Conservation (phyloP, 2,113 vertebrate genomes). For the Ammodytes marinus region DNA sequence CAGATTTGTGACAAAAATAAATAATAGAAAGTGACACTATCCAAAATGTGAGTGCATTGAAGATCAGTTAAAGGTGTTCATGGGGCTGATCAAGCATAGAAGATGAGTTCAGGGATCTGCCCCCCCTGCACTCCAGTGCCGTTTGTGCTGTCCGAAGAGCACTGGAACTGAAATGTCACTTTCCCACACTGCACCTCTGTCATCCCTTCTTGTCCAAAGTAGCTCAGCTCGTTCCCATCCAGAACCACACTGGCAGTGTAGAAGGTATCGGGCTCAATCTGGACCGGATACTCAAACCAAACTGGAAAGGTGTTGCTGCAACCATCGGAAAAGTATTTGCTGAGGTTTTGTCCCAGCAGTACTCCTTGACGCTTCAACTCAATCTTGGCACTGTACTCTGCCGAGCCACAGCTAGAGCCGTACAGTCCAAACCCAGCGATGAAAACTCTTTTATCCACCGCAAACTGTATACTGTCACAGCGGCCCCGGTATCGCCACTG, state of each 20-base stretch:
- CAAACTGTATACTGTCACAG: conserved; percentile 98
- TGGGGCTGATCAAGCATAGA: conserved; percentile 90
- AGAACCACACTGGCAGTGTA: conserved; percentile 97
- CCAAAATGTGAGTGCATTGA: conserved; percentile 60
- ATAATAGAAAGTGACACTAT: conserved; percentile 59
- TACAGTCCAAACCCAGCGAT: conserved; percentile 97
- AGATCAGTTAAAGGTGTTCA: conserved; percentile 25
- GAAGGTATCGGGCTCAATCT: conserved; percentile 97
- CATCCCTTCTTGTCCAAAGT: conserved; percentile 98
- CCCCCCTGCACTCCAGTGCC: conserved; percentile 97
- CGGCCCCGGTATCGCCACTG: conserved; percentile 98
- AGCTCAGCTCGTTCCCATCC: conserved; percentile 96
- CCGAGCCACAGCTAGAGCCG: conserved; percentile 96
- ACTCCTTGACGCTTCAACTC: conserved; percentile 96
- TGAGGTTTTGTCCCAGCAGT: conserved; percentile 95
- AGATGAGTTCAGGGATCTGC: conserved; percentile 98
- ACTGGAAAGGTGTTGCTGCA: conserved; percentile 97
- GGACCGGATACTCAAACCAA: conserved; percentile 98
- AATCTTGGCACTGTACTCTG: conserved; percentile 97
- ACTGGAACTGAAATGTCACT: conserved; percentile 98
- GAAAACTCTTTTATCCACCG: conserved; percentile 96
- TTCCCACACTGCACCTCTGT: conserved; percentile 98
- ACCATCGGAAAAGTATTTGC: conserved; percentile 97
- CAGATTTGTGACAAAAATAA: conserved; percentile 70
- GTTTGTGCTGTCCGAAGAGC: conserved; percentile 98